Conservation (phyloP, 2,797 vertebrate genomes). For the Anguilla megastoma region DNA sequence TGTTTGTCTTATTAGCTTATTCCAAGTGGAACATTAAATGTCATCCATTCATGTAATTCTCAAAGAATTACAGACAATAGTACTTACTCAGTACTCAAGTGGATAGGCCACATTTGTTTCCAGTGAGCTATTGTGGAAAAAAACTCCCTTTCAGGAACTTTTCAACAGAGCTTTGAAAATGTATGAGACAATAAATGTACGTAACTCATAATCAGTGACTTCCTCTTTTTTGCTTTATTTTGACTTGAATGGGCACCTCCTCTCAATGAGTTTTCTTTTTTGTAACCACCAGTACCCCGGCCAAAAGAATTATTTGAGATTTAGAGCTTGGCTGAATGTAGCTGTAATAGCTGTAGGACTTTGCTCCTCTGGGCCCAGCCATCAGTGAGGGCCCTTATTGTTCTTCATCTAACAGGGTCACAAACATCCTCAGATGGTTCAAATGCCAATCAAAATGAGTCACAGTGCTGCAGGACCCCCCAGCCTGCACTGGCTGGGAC, state of each 20-base stretch:
- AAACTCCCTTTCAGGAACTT: background rate
- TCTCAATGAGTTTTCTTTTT: background rate
- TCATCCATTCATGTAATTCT: background rate
- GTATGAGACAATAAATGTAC: background rate
- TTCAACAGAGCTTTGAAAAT: slow-evolving; percentile 21
- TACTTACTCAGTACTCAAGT: background rate
- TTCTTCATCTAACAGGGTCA: slow-evolving; percentile 30
- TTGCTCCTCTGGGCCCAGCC: background rate
- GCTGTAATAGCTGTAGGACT: slow-evolving; percentile 33
- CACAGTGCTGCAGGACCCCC: slow-evolving; percentile 54
- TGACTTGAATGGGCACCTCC: background rate
- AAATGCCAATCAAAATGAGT: slow-evolving; percentile 56
- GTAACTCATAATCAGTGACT: slow-evolving; percentile 22
- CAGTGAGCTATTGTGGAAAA: background rate
- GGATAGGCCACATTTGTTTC: background rate
- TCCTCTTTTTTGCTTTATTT: slow-evolving; percentile 14
- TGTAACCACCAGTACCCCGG: background rate
- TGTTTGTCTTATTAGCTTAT: background rate
- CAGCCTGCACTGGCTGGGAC: slow-evolving; percentile 34
- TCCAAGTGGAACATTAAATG: background rate
- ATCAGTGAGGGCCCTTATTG: slow-evolving; percentile 20
- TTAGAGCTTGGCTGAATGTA: slow-evolving; percentile 34
- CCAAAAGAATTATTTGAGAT: slow-evolving; percentile 29
- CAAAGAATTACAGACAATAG: slow-evolving; percentile 26
- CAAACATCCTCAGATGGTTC: slow-evolving; percentile 33